Evolutionary conservation across 1,140 invertebrate genomes (phyloP), one percentile per base, ranked within the genome.

Genomic region (Steinernema feltiae): DNA sequence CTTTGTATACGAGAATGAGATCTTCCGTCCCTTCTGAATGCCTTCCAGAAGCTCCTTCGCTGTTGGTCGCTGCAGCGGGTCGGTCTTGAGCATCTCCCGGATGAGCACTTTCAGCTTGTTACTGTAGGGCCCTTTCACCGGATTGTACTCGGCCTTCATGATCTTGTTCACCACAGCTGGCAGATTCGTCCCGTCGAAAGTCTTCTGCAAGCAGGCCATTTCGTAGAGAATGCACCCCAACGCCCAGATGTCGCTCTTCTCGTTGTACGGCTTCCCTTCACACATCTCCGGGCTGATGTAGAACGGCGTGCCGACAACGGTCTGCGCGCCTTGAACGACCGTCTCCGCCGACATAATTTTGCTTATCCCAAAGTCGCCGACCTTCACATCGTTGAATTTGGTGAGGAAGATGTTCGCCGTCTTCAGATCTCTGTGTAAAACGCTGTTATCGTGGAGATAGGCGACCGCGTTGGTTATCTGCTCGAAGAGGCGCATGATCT

Each of bases 251-350:
- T 93, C 92, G 35, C 91, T 92, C 86, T 92, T 92, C 82, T 91
- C 90, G 85, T 92, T 91, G 83, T 93, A 93, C 41, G 90, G 88
- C 82, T 91, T 91, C 7, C 92, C 91, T 87, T 92, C 91, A 86
- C 91, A 92, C 91, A 93, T 93, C 87, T 93, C 92, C 1, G 92
- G 92, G 84, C 91, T 92, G 76, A 93, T 91, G 85, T 93, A 93
- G 86, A 92, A 92, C 0, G 92, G 92, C 18, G 92, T 93, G 1
- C 92, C 92, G n/a, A 93, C 79, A 63, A 93, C 91, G 0, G 92
- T 92, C 77, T 91, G 89, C 1, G 92, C 92, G 78, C 90, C 91
- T 31, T 89, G 89, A 74, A 88, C 86, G 80, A 89, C 89, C 0
- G 91, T 88, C 80, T 90, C 89, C 0, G 91, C 91, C 48, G 89